Evolutionary conservation across 1,140 invertebrate species (phyloP).

Genomic region (Sycophila sp.): DNA sequence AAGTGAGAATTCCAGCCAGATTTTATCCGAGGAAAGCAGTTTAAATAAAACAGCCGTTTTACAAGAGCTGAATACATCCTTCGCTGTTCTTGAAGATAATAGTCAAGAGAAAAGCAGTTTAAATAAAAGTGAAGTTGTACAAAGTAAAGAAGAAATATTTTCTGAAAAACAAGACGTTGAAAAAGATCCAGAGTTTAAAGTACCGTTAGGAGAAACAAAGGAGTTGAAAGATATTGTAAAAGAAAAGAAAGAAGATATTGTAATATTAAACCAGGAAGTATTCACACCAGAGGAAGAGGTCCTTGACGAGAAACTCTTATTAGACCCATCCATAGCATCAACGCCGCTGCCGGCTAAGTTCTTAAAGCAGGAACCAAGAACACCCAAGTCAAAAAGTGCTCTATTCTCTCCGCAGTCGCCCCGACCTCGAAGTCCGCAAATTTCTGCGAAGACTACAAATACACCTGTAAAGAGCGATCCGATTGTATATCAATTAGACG

Average conservation of each 20-base stretch:
- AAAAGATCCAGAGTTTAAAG: not conserved
- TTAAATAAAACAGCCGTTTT: too few species aligned
- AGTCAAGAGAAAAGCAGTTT: too few species aligned
- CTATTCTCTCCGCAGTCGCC: not conserved
- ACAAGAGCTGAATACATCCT: too few species aligned
- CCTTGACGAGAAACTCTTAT: not conserved
- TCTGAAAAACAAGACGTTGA: not conserved
- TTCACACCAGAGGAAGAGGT: not conserved
- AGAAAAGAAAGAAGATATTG: too few species aligned
- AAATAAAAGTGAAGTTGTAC: not conserved
- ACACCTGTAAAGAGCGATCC: not conserved
- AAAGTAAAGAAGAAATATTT: not conserved
- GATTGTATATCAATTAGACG: constrained; percentile 7
- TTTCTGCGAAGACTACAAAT: not conserved
- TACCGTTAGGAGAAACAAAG: not conserved
- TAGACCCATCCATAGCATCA: not conserved
- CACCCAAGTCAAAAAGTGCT: not conserved
- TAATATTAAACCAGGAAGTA: too few species aligned
- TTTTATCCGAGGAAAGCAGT: too few species aligned
- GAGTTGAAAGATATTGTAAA: too few species aligned
- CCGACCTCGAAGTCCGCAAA: not conserved
- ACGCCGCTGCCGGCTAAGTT: constrained; percentile 2
- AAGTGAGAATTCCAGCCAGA: not conserved
- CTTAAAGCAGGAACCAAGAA: not conserved
- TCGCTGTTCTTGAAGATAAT: too few species aligned